Conservation (phyloP, 2,113 vertebrate genomes). For the Channa argus region DNA sequence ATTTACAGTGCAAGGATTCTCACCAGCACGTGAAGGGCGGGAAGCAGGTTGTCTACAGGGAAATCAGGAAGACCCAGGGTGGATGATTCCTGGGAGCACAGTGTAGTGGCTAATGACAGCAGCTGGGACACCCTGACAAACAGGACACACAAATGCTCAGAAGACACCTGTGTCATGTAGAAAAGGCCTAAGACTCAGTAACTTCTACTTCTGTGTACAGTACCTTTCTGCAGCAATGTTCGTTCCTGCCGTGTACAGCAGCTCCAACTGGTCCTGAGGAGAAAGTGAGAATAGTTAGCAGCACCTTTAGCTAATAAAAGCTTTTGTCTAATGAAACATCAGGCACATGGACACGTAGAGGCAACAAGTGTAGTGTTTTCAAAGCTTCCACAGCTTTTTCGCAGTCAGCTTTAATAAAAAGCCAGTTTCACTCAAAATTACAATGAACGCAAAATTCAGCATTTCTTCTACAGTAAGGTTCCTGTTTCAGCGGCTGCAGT, state of each 20-base stretch:
- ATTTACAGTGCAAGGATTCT: slow-evolving; percentile 20
- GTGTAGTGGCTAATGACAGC: slow-evolving; percentile 92
- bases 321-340: too few relatives aligned
- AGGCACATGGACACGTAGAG: too few relatives aligned
- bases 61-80: slow-evolving; percentile 94
- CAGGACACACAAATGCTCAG: neutral
- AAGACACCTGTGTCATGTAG: too few relatives aligned
- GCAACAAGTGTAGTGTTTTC: too few relatives aligned
- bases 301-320: too few relatives aligned
- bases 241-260: slow-evolving; percentile 89
- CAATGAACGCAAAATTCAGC: too few relatives aligned
- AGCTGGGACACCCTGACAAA: slow-evolving; percentile 91
- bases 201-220: slow-evolving; percentile 35
- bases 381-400: too few relatives aligned
- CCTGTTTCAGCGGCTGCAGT: too few relatives aligned
- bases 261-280: slow-evolving; percentile 92
- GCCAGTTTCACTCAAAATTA: too few relatives aligned
- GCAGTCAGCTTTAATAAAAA: too few relatives aligned
- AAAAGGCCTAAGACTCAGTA: neutral
- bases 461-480: too few relatives aligned
- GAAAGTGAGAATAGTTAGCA: neutral
- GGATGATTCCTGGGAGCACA: slow-evolving; percentile 96
- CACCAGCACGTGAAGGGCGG: slow-evolving; percentile 91
- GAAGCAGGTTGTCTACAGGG: slow-evolving; percentile 91
- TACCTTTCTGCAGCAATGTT: slow-evolving; percentile 92